Evolutionary conservation across 2,888 invertebrate genomes (phyloP).

Genomic region (Cordilura impudica): DNA sequence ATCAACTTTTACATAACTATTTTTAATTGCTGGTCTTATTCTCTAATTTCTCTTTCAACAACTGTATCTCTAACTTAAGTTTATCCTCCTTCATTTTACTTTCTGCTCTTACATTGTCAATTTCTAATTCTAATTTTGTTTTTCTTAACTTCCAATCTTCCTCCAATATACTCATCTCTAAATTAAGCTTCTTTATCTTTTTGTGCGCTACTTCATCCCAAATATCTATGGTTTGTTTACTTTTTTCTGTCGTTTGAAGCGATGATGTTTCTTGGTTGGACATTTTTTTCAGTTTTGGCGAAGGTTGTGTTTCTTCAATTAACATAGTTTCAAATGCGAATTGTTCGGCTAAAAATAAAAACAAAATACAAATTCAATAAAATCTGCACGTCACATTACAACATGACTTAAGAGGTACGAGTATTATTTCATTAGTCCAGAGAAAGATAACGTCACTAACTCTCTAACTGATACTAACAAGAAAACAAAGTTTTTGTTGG

Average conservation of each 20-base stretch:
- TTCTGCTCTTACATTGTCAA: slow-evolving; percentile 30
- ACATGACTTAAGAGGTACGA: too few species aligned
- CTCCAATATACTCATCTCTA: slow-evolving; percentile 36
- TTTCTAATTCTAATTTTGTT: slow-evolving; percentile 37
- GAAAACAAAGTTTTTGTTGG: too few species aligned
- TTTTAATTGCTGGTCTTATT: background rate
- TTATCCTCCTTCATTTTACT: slow-evolving; percentile 40
- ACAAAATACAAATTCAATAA: too few species aligned
- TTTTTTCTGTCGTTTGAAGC: background rate
- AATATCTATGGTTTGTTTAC: slow-evolving; percentile 12
- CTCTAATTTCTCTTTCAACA: slow-evolving; percentile 34
- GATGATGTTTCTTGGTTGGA: too few species aligned
- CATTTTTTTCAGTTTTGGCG: background rate
- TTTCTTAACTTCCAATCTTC: slow-evolving; percentile 43
- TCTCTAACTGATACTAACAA: too few species aligned
- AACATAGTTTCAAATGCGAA: slow-evolving; percentile 44
- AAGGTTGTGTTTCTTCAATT: slow-evolving; percentile 7
- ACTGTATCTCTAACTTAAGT: slow-evolving; percentile 36
- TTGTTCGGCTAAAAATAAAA: slow-evolving; percentile 38
- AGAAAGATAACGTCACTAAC: too few species aligned
- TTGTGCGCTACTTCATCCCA: slow-evolving; percentile 48
- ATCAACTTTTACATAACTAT: background rate
- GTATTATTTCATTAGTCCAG: too few species aligned
- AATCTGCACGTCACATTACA: too few species aligned
- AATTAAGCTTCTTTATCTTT: slow-evolving; percentile 40